Evolutionary conservation across 1,140 invertebrate species (phyloP).

Genomic region (Drosophila subobscura): DNA sequence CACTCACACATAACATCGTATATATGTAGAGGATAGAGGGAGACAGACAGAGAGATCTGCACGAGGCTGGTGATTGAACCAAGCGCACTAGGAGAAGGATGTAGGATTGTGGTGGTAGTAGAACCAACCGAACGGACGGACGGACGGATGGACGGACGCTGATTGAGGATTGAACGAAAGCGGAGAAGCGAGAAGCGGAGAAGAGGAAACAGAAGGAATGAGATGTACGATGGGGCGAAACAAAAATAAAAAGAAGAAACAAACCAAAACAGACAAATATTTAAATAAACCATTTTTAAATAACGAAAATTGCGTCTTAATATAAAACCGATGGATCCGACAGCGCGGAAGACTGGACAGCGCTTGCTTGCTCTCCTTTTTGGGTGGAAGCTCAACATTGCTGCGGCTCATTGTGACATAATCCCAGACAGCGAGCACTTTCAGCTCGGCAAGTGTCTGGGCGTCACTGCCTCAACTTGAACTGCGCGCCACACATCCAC

Average conservation of each 20-base stretch:
- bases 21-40: neutral
- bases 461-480: too few species aligned
- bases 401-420: too few species aligned
- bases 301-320: conserved; percentile 28
- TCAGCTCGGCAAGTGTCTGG: too few species aligned
- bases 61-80: conserved; percentile 32
- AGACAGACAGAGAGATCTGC: conserved; percentile 38
- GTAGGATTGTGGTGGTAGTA: conserved; percentile 9
- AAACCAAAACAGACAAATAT: conserved; percentile 63
- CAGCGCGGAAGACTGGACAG: conserved; percentile 46
- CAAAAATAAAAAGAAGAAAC: conserved; percentile 18
- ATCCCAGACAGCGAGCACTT: too few species aligned
- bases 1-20: conserved; percentile 25
- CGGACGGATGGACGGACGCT: conserved; percentile 20
- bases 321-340: conserved; percentile 58
- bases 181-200: conserved; percentile 33
- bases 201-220: conserved; percentile 20
- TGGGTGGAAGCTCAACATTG: too few species aligned
- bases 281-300: conserved; percentile 80
- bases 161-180: conserved; percentile 21
- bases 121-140: too few species aligned
- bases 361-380: too few species aligned
- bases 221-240: conserved; percentile 13
- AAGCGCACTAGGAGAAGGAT: too few species aligned
- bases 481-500: too few species aligned